phyloP scores from a whole-genome alignment of 1,140 invertebrate genomes.

The Bicyclus anynana region DNA sequence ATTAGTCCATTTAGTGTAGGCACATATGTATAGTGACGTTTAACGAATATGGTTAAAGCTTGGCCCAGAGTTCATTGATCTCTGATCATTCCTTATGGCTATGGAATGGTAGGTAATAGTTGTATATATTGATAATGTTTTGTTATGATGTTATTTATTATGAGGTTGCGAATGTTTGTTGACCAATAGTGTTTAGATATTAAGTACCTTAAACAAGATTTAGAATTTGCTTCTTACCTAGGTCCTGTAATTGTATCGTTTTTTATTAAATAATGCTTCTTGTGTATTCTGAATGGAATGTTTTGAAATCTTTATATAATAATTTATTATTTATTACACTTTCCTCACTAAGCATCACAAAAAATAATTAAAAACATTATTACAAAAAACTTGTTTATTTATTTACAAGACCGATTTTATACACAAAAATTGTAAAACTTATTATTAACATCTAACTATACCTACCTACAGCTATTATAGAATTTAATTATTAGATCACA shows the following conservation, averaged over 20 bases:
- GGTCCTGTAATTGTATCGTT: conserved; percentile 38
- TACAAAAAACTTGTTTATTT: conserved; percentile 27
- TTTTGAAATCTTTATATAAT: conserved; percentile 55
- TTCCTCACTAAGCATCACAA: conserved; percentile 60
- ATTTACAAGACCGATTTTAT: conserved; percentile 12
- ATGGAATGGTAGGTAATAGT: conserved; percentile 10
- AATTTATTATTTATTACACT: conserved; percentile 61
- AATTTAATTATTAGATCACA: not conserved
- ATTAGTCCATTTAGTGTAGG: conserved; percentile 26
- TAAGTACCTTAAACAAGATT: conserved; percentile 41
- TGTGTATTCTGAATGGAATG: conserved; percentile 47
- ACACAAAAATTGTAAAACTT: conserved; percentile 2
- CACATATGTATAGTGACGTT: conserved; percentile 30
- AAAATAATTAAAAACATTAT: conserved; percentile 44
- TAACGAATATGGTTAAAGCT: conserved; percentile 24
- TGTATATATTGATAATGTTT: conserved; percentile 52
- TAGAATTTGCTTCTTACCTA: conserved; percentile 54
- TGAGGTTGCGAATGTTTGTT: conserved; percentile 67
- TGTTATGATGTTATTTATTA: conserved; percentile 61
- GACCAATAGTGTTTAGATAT: conserved; percentile 62
- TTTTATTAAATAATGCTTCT: conserved; percentile 44
- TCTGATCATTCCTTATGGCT: conserved; percentile 4
- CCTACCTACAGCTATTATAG: not conserved
- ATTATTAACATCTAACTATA: too few relatives aligned
- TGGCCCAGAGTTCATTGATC: conserved; percentile 11